Base-by-base conservation (phyloP, 1,140 invertebrate genomes). In the Hydropsyche tenuis region DNA sequence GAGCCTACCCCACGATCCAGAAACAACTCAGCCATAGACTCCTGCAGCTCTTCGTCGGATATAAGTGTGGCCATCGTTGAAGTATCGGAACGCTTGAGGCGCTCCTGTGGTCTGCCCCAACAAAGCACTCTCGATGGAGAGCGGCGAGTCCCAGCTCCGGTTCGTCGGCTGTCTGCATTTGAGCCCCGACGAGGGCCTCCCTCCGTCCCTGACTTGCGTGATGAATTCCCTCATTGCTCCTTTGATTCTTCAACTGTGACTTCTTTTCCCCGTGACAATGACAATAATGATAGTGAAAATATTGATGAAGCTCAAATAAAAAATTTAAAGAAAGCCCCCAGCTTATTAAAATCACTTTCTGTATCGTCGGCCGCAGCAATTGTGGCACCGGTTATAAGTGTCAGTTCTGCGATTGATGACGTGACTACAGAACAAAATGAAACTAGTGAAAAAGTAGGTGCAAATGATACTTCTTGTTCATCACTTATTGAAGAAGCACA, bases 21-120 rank as follows among this genome's bases (percentile, higher is more conserved):
- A 25, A 84, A 85, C 73, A 82, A 85, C 78, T 85, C 83, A 0
- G 79, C 81, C 11, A 81, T 83, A 0, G 85, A 86, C 69, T 85
- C 84, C 0, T 83, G 84, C 66, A 86, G 85, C 79, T 92, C 91
- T 1, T 93, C 91, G 1, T 92, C 91, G 1, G 91, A 93, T 80
- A 86, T 90, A 68, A 91, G 89, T 79, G 82, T 86, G n/a, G 85
- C 86, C 42, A 83, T 88, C 6, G 81, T 86, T 1, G 89, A 89
- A 48, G 86, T 89, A 1, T 86, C 86, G 6, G 89, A 89, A 30
- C 84, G 86, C 20, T 79, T 89, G 75, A 86, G 84, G 80, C 84
- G 87, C 75, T 80, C 87, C 37, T 86, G 86, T 77, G 84, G 86
- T 46, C 80, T 90, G 45, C 87, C 88, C 14, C 87, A 88, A 75